Evolutionary conservation across 2,113 vertebrate genomes (phyloP).

Genomic region (Noctilio leporinus): DNA sequence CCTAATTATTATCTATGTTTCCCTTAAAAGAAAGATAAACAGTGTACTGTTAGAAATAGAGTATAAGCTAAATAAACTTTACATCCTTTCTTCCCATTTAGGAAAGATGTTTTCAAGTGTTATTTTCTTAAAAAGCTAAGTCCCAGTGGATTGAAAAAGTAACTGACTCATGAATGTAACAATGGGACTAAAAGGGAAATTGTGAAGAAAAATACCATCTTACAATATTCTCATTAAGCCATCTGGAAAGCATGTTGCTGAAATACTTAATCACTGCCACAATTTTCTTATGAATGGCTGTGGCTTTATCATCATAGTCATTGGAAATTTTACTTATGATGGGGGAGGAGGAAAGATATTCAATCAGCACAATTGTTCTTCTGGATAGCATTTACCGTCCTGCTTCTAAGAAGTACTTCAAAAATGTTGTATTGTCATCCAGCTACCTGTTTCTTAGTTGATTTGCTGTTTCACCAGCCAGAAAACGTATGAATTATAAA

Average conservation of each 20-base stretch:
- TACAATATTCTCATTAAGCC: neutral
- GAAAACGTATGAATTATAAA: neutral
- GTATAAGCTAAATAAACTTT: neutral
- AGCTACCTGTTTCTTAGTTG: neutral
- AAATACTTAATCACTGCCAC: neutral
- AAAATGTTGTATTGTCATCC: neutral
- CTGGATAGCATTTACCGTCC: neutral
- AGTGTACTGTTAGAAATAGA: neutral
- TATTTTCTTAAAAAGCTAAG: neutral
- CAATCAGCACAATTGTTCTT: neutral
- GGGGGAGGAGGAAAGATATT: neutral
- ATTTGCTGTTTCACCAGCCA: neutral
- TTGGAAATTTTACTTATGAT: neutral
- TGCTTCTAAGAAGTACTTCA: neutral
- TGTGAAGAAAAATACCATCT: neutral
- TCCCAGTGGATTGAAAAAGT: neutral
- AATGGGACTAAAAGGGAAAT: neutral
- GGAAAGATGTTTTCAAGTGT: neutral
- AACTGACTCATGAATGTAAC: neutral
- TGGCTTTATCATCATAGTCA: neutral
- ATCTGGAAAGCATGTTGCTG: neutral
- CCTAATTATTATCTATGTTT: neutral
- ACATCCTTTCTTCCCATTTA: neutral
- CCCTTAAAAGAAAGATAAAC: neutral
- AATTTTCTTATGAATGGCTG: neutral